Evolutionary conservation across 2,888 invertebrate species (phyloP).

Genomic region (Phyto melanocephala): DNA sequence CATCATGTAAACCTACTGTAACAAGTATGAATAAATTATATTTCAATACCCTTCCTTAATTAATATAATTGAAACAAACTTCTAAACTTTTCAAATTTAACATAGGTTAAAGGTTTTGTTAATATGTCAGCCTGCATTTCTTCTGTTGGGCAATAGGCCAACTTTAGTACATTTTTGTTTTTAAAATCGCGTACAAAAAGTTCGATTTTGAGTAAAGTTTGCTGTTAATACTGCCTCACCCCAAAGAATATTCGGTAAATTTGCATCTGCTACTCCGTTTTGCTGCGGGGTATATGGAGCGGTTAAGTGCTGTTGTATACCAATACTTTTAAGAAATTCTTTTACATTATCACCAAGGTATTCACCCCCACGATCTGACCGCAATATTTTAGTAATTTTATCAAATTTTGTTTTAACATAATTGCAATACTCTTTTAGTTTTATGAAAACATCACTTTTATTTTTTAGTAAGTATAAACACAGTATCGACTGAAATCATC

Average conservation of each 20-base stretch:
- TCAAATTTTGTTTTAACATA: constrained; percentile 16
- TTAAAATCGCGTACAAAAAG: constrained; percentile 22
- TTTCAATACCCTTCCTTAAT: constrained; percentile 12
- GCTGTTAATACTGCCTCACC: too few relatives aligned
- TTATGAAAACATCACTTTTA: not conserved
- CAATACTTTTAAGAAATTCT: not conserved
- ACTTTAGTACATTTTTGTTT: not conserved
- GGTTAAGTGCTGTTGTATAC: not conserved
- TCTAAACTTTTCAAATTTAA: constrained; percentile 16
- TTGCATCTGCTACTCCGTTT: too few relatives aligned
- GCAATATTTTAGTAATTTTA: constrained; percentile 6
- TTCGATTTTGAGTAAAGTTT: constrained; percentile 72
- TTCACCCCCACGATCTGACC: constrained; percentile 10
- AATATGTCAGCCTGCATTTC: constrained; percentile 27
- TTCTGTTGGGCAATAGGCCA: constrained; percentile 14
- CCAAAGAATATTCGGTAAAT: too few relatives aligned
- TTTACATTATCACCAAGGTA: not conserved
- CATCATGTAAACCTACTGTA: too few relatives aligned
- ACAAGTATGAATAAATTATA: too few relatives aligned
- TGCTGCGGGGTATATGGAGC: constrained; percentile 59
- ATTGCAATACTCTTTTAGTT: not conserved
- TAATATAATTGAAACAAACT: constrained; percentile 19
- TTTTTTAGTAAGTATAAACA: constrained; percentile 61
- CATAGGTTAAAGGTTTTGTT: not conserved
- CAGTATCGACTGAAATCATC: constrained; percentile 4